Evolutionary conservation across 2,797 vertebrate species (phyloP), one percentile per base, ranked within the genome.

Genomic region (Xiphophorus birchmanni): DNA sequence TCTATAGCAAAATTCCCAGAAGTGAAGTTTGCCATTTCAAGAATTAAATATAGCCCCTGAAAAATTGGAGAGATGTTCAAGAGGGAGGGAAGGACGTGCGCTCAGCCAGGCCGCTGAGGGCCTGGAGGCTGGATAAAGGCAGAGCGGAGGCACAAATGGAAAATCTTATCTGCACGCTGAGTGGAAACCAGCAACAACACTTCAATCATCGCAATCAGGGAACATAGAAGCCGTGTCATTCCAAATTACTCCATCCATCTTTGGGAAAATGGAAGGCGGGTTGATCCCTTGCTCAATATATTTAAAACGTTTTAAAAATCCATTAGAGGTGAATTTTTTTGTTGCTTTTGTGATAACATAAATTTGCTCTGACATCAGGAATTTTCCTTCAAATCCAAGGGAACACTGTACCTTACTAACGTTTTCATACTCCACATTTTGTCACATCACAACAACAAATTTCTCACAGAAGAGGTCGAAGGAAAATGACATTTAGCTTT

Each of bases 101-200:
- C 47, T 60, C 42, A 75, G 81, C 83, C 89, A 88, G 82, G 50
- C 37, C n/a, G 23, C 60, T 72, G n/a, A 65, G 54, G 80, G 78
- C 87, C 87, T 80, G 75, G 76, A 82, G 71, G 63, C 80, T 78
- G 72, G 48, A 74, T 77, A 40, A 85, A 78, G 77, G 80, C 74
- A 80, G 69, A 81, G 77, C 9, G 1, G 52, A 84, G 74, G 77
- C 76, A 77, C 74, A 81, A 83, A 77, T 89, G 90, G 88, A 91
- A 94, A 91, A 86, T 87, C 50, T 73, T 88, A 86, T 90, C 86
- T 84, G 74, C 37, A 67, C 35, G n/a, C 78, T 6, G 72, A 77
- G 79, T 77, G 85, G 77, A 91, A 84, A 87, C 79, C 2, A 4
- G 56, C 74, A 84, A 81, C 74, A 86, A 81, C 80, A 76, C 60